Evolutionary conservation across 2,888 invertebrate genomes (phyloP), one percentile per base, ranked within the genome.

Genomic region (Macaria liturata): DNA sequence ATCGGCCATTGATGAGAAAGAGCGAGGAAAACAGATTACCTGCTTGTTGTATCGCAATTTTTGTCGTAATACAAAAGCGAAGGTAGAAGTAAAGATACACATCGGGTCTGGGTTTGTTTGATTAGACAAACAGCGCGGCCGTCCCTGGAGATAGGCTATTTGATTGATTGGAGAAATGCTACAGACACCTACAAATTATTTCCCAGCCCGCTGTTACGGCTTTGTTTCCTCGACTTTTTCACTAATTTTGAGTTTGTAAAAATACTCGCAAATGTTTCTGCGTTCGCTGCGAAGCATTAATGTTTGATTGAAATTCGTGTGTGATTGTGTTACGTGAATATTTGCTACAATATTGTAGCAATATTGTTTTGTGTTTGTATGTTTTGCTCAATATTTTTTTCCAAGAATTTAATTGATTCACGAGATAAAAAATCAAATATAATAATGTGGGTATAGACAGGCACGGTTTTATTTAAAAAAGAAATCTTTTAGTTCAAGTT

Each of bases 11-110:
- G 67, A 66, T 61, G 54, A 58, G 59, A 61, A 65, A 68, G 20
- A 20, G 20, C 20, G 20, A 20, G 20, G 20, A 20, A 64, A 67
- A 54, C 55, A 62, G 66, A 63, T 66, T 68, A 65, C 61, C 68
- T 60, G 61, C 46, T 59, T 55, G 53, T 64, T 65, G 66, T 66
- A 60, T 64, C 55, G 54, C 52, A 58, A 64, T 67, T 66, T 65
- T 64, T 64, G 53, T 43, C 61, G 44, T 51, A 47, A 62, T 56
- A 64, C 56, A 59, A 63, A 59, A 53, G 34, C 42, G 48, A 55
- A 59, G 55, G 64, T 61, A 20, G 20, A 20, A 20, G 20, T 20
- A 67, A 64, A 66, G 62, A 59, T 61, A 67, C 63, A 68, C 61
- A 66, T 58, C 53, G 55, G 32, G 52, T 54, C 56, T 46, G 58